Conservation (phyloP, 1,140 invertebrate genomes). For the Drosophila santomea region DNA sequence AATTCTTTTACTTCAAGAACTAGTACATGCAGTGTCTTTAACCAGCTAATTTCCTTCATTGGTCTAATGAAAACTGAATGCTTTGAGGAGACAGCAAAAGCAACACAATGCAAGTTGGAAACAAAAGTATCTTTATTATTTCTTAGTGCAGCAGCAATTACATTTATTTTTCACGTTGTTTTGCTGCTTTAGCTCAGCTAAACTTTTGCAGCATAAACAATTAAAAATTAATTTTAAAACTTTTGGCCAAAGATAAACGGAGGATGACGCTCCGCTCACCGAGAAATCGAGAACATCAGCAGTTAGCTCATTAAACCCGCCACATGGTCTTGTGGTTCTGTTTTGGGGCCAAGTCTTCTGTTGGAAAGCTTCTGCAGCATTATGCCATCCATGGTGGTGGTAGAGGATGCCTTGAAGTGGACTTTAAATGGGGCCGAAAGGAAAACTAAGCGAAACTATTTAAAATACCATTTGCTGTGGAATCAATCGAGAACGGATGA, state of each 20-base stretch:
- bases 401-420: slow-evolving; percentile 26
- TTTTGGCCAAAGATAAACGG: slow-evolving; percentile 54
- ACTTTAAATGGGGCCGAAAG: slow-evolving; percentile 15
- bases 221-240: slow-evolving; percentile 77
- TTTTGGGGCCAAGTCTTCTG: slow-evolving; percentile 5
- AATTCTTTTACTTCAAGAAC: no score
- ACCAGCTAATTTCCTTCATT: slow-evolving; percentile 7
- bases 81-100: neutral
- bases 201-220: slow-evolving; percentile 65
- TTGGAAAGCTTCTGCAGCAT: slow-evolving; percentile 45
- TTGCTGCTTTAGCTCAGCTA: slow-evolving; percentile 10
- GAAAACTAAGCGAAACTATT: slow-evolving; percentile 67
- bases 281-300: slow-evolving; percentile 28
- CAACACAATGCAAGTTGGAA: slow-evolving; percentile 17
- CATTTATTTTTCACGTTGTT: slow-evolving; percentile 34
- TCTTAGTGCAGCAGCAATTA: slow-evolving; percentile 23
- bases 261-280: slow-evolving; percentile 37
- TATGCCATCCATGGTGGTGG: slow-evolving; percentile 30
- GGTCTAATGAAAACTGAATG: slow-evolving; percentile 21
- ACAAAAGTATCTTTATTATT: slow-evolving; percentile 41
- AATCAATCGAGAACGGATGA: slow-evolving; percentile 67
- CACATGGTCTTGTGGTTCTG: slow-evolving; percentile 48
- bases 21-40: neutral
- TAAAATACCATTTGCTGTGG: slow-evolving; percentile 75
- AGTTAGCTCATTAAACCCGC: slow-evolving; percentile 73